Base-by-base conservation (phyloP, 1,140 invertebrate species). In the Hyphantria cunea region DNA sequence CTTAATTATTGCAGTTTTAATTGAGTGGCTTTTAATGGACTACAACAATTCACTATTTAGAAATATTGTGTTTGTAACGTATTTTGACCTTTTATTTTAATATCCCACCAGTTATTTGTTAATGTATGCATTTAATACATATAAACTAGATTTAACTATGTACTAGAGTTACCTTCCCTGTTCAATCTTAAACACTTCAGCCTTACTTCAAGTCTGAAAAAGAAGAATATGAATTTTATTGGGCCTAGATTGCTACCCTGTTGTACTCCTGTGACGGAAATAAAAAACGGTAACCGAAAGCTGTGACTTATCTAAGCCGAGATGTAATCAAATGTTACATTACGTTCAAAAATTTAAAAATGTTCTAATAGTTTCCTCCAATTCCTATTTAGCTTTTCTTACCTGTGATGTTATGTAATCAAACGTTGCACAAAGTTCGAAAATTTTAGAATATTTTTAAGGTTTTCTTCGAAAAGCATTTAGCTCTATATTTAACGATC, bases 131-230 rank as follows among this genome's bases (percentile, higher is more conserved):
- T 58, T 58, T 32, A 58, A 58, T 49, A 58, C 44, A 58, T 58
- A 49, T 58, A 58, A 48, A 58, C 31, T 58, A 14, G 41, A 13
- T 55, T 48, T n/a, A 48, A 39, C 44, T 44, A 41, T 14, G 32
- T 7, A 13, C 9, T 13, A 15, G n/a, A n/a, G 0, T 12, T 58
- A 37, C 33, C 45, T 49, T 48, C 14, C 45, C 45, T 39, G 33
- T 14, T 31, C 42, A 55, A 12, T 31, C 44, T 58, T 33, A 45
- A 48, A 37, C 45, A 8, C 17, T 13, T 71, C 74, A 76, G 74
- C 68, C 74, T 76, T 33, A 58, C 47, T 58, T 39, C 45, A 58
- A 49, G 37, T 58, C 55, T 58, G 55, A 6, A 33, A 55, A 45
- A 33, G 17, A 14, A 47, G 15, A 45, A 44, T 9, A 31, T 9